Evolutionary conservation across 2,888 invertebrate genomes (phyloP).

Genomic region (Gibbula magus): DNA sequence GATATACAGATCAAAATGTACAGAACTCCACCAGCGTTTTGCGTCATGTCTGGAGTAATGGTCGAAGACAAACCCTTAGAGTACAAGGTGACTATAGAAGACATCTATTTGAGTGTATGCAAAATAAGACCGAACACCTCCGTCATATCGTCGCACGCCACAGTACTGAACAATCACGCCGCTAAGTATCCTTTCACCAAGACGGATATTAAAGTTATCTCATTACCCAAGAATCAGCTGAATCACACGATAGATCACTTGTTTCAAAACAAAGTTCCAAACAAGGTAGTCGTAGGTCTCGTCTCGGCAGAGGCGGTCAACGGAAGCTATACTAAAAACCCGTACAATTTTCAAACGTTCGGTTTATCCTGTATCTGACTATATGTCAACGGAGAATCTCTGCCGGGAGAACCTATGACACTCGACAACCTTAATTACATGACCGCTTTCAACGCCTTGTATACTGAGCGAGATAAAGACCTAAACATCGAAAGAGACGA

Average conservation of each 20-base stretch:
- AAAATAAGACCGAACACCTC: slow-evolving; percentile 16
- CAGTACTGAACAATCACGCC: background rate
- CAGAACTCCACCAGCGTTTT: background rate
- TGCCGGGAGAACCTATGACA: slow-evolving; percentile 20
- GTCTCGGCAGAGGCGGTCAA: slow-evolving; percentile 17
- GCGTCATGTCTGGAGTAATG: background rate
- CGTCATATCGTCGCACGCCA: slow-evolving; percentile 17
- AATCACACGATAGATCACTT: background rate
- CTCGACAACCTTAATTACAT: background rate
- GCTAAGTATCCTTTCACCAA: slow-evolving; percentile 28
- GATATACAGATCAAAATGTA: slow-evolving; percentile 22
- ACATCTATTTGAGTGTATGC: slow-evolving; percentile 18
- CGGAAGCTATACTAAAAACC: slow-evolving; percentile 23
- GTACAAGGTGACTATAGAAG: background rate
- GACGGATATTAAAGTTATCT: background rate
- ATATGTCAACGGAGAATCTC: slow-evolving; percentile 18
- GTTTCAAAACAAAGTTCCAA: slow-evolving; percentile 13
- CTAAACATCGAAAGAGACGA: background rate
- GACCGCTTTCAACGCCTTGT: background rate
- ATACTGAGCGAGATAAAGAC: background rate
- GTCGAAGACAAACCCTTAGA: background rate
- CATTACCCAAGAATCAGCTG: slow-evolving; percentile 3
- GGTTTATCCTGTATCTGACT: background rate
- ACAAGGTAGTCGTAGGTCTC: slow-evolving; percentile 14
- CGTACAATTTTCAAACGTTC: slow-evolving; percentile 24